phyloP scores from a whole-genome alignment of 2,797 vertebrate species.

The Microctenopoma steveboyesi region DNA sequence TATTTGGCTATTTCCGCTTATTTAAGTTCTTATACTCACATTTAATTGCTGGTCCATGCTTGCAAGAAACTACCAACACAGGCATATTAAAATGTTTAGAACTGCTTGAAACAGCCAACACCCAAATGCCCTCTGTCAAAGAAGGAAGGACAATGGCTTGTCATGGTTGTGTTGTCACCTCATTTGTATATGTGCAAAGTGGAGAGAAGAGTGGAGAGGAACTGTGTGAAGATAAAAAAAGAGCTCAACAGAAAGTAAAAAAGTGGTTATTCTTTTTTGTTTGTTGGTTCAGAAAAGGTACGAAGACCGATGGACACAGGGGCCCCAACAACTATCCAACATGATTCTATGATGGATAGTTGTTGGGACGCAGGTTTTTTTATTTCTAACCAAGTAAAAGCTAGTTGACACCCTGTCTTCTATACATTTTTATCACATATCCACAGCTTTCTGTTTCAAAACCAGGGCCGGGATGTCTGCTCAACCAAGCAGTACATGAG shows the following conservation, averaged over 20 bases:
- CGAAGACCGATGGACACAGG: neutral
- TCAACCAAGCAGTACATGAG: conserved; percentile 69
- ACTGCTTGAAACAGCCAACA: neutral
- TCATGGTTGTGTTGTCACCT: no score
- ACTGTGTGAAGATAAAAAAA: conserved; percentile 6
- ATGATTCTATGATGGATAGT: neutral
- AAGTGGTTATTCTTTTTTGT: neutral
- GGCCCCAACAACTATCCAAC: neutral
- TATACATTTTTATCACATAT: conserved; percentile 47
- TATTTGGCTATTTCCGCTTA: neutral
- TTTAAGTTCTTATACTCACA: neutral
- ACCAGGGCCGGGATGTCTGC: conserved; percentile 68
- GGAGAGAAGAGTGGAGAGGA: no score
- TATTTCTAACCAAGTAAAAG: neutral
- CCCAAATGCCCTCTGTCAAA: neutral
- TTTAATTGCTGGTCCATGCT: neutral
- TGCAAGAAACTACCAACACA: neutral
- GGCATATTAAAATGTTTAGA: neutral
- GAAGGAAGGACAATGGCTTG: neutral
- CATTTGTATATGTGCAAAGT: no score
- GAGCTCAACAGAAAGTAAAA: neutral
- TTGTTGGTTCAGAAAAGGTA: neutral
- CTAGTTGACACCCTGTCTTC: conserved; percentile 9
- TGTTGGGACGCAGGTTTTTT: neutral
- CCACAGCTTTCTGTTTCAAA: conserved; percentile 70